These are phyloP conservation scores for Noctua fimbriata DNA, from an alignment of 2,888 invertebrate genomes.

Conservation along the genomic window DNA sequence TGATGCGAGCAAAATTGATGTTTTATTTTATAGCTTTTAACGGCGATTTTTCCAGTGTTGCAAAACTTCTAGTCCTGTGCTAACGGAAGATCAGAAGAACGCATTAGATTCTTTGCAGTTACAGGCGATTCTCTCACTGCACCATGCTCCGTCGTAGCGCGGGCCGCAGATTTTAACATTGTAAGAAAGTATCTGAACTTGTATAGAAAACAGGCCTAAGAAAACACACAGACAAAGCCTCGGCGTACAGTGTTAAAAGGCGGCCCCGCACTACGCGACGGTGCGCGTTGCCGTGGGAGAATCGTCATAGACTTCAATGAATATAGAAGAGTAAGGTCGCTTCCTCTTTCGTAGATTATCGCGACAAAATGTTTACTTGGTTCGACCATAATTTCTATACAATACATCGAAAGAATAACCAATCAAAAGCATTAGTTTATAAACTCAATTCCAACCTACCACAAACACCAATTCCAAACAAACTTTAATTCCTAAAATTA, in stretches of 20 bases:
- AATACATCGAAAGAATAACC: not conserved
- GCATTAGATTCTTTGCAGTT: not conserved
- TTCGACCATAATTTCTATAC: not conserved
- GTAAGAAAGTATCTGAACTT: no score
- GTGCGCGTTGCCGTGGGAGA: no score
- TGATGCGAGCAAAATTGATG: conserved; percentile 22
- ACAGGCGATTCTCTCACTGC: no score
- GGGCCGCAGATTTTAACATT: no score
- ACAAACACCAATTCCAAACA: conserved; percentile 20
- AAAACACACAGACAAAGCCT: no score
- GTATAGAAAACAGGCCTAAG: no score
- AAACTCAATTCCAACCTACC: conserved; percentile 3
- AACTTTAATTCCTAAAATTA: conserved; percentile 18
- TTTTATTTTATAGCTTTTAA: conserved; percentile 27
- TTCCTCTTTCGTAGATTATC: not conserved
- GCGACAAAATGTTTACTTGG: not conserved
- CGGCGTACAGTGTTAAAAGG: no score
- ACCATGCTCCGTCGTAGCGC: no score
- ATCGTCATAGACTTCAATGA: not conserved
- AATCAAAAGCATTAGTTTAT: not conserved
- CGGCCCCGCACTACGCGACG: no score
- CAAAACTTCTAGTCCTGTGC: not conserved
- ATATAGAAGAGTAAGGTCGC: no score
- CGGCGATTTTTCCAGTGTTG: not conserved
- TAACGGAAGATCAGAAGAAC: not conserved